Conservation (phyloP, 1,140 invertebrate species). For the Leptestheria dahalacensis region DNA sequence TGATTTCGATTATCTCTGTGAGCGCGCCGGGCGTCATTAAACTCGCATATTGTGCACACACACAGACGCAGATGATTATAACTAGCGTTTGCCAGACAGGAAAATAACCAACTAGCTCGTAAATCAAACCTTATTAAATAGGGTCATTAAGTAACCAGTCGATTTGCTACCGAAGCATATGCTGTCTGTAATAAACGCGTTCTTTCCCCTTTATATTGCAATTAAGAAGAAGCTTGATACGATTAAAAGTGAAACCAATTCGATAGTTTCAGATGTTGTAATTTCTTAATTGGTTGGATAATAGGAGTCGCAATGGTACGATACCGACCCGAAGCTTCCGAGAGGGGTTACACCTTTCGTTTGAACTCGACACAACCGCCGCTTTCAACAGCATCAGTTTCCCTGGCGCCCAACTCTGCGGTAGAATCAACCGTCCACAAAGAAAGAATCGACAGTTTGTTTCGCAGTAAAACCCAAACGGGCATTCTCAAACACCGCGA, state of each 20-base stretch:
- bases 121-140: no score
- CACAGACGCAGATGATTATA: no score
- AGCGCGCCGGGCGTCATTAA: no score
- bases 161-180: no score
- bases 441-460: constrained; percentile 23
- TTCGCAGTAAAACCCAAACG: constrained; percentile 11
- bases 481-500: neutral
- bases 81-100: no score
- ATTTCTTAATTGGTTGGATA: neutral
- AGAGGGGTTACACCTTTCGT: constrained; percentile 5
- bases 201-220: no score
- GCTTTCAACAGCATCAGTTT: neutral
- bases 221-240: neutral
- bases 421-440: constrained; percentile 20
- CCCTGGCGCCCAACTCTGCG: neutral
- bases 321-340: constrained; percentile 5
- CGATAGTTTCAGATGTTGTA: neutral
- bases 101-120: no score
- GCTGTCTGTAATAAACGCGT: no score
- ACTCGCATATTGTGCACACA: no score
- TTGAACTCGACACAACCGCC: neutral
- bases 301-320: neutral
- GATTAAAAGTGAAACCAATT: neutral
- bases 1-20: no score
- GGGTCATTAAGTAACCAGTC: no score